Percentiles rank a stretch among this genome's conserved stretches.
Evolutionary conservation across 2,888 invertebrate genomes (phyloP).

Genomic region (Nemoura dubitans): DNA sequence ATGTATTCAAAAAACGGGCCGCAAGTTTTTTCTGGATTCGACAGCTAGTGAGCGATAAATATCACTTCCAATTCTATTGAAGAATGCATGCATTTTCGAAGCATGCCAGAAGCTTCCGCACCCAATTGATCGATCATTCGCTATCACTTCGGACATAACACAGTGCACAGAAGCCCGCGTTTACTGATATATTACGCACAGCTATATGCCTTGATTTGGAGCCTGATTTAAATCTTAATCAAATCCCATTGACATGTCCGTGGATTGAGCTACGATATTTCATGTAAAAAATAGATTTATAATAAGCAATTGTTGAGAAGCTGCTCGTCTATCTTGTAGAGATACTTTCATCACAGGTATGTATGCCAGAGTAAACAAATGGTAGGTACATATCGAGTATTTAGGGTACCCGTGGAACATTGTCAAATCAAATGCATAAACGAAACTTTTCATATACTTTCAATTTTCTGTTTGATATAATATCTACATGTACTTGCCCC

Average conservation of each 20-base stretch:
- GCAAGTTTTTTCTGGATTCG: conserved; percentile 38
- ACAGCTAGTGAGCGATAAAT: conserved; percentile 42
- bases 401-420: too few relatives aligned
- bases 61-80: conserved; percentile 33
- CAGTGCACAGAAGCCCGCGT: not conserved
- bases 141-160: not conserved
- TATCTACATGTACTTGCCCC: too few relatives aligned
- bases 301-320: too few relatives aligned
- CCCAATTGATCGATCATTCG: conserved; percentile 4
- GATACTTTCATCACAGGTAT: too few relatives aligned
- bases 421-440: too few relatives aligned
- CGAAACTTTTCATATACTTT: too few relatives aligned
- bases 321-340: too few relatives aligned
- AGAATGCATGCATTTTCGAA: conserved; percentile 17
- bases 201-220: not conserved
- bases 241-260: not conserved
- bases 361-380: too few relatives aligned
- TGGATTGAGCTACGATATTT: not conserved
- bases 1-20: conserved; percentile 29
- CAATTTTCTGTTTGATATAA: too few relatives aligned
- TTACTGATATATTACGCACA: not conserved
- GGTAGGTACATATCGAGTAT: too few relatives aligned
- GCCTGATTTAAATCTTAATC: not conserved
- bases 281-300: not conserved
- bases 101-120: not conserved